Base-by-base conservation (phyloP, 2,888 invertebrate species). In the Catonia carolina region DNA sequence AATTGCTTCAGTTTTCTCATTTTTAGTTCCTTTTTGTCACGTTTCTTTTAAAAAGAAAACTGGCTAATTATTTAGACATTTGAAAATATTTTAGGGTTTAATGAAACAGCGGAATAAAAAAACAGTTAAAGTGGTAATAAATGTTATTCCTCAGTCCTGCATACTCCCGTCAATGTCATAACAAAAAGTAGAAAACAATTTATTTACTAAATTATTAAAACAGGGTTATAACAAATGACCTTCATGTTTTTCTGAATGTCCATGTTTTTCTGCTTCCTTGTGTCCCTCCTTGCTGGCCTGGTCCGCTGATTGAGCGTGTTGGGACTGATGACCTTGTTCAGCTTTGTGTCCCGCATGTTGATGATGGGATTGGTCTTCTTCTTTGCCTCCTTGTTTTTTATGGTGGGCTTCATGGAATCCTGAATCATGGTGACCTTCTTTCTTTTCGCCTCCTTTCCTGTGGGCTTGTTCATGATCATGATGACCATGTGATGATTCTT, bases 401-500 rank as follows among this genome's bases (percentile, higher is more conserved):
- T 74, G 76, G 35, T 75, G 74, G 10, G 72, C 75, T 53, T 77
- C 75, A 48, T 78, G 74, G 63, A 74, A 76, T 2, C 72, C 81
- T 1, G 78, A 72, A 50, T 80, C 76, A 56, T 76, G 73, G 42
- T 77, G 73, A 5, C 75, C 78, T 4, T 78, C 83, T 66, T 82
- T 76, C 63, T 78, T 74, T 62, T 77, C 77, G 15, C 70, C 78
- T 3, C 82, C 84, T 59, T 77, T 74, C 56, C 75, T 75, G 1
- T 77, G 73, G 1, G 74, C 75, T 60, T 81, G 79, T 36, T 81
- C 75, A 36, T 74, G 75, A 58, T 81, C 74, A 59, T 75, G 73
- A 61, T 77, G 75, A 1, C 78, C 82, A 68, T 84, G 78, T 67
- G 84, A 83, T 59, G 81, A 78, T 68, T 78, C 82, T 67, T 82